Base-by-base conservation (phyloP, 92 coral and sea anemone species). In the Bergia sp. region DNA sequence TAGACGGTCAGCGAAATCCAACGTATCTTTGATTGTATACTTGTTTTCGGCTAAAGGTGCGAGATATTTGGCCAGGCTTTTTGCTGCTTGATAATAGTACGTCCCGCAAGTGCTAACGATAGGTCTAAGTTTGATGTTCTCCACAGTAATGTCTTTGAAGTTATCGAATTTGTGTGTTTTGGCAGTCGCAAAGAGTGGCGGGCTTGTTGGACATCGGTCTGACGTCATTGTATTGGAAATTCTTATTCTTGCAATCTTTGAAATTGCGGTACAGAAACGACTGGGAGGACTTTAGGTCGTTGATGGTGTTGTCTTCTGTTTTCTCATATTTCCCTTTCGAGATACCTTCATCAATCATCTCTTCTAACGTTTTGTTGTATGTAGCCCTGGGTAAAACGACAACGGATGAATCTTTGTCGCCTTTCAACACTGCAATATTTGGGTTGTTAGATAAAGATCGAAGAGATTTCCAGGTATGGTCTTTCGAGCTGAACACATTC, bases 201-300 rank as follows among this genome's bases (percentile, higher is more conserved):
- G 77, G 77, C 38, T 73, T 7, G 77, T 73, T 73, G 77, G 77
- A 73, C 18, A 45, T 73, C 3, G 77, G 77, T 73, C 77, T 73
- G 44, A 37, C 7, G 36, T 73, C 77, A 16, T 36, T 13, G 77
- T 37, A 73, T 36, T 73, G 29, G 77, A 73, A 73, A 73, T 73
- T 73, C 11, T 73, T 42, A 73, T 73, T 37, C 77, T 73, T 73
- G 18, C 77, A 73, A 37, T 50, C 73, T 75, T 81, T 89, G 72
- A 89, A 89, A 73, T 89, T 89, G 43, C 90, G 41, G 79, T 79
- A 85, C 49, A 80, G 88, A 50, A 88, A 80, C 41, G 55, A 39
- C 69, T 88, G 87, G 23, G 66, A 87, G 11, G 29, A 29, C 29
- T 29, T 43, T 45, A 86, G 82, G 41, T 73, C 85, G 18, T 36